Base-by-base conservation (phyloP, 2,888 invertebrate genomes). In the Lutraria lutraria region DNA sequence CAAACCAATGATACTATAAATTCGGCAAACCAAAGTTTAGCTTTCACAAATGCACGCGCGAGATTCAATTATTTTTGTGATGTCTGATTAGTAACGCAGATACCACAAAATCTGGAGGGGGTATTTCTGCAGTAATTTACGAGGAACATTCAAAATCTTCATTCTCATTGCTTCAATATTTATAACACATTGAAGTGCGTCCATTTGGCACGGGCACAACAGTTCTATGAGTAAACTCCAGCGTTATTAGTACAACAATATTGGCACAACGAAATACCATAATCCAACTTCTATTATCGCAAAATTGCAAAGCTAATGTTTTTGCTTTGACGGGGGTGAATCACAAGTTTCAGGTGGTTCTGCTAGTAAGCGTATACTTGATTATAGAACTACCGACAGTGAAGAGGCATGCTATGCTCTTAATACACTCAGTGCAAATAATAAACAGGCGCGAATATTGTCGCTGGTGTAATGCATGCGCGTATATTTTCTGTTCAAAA, bases 171-270 rank as follows among this genome's bases (percentile, higher is more conserved):
- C 79, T 25, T 83, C 60, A 56, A 54, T 29, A 83, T 34, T 54
- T 60, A 83, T 60, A 60, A 31, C 76, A 56, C 72, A 79, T 60
- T 80, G 34, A 56, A 76, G 60, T 53, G 31, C 86, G 81, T 80
- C 68, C 81, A 81, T 72, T 87, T 87, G 87, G 87, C 87, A 87
- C 29, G 12, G 13, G 34, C 10, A 82, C 87, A 87, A 87, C 54
- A 60, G 53, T 54, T 82, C 34, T 87, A 31, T 56, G 53, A 76
- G 76, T 76, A 31, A 76, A 76, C 76, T 16, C 12, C 76, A 21
- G 31, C 34, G 76, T 76, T 31, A 31, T 31, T 76, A 76, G 16
- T 76, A 31, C 19, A 76, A 12, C 76, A 19, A 76, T 76, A 76
- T 76, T 34, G 16, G 76, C 3, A 25, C 76, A 31, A 8, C 76